Base-by-base conservation (phyloP, 1,140 invertebrate genomes). In the Rhopalosiphum padi region DNA sequence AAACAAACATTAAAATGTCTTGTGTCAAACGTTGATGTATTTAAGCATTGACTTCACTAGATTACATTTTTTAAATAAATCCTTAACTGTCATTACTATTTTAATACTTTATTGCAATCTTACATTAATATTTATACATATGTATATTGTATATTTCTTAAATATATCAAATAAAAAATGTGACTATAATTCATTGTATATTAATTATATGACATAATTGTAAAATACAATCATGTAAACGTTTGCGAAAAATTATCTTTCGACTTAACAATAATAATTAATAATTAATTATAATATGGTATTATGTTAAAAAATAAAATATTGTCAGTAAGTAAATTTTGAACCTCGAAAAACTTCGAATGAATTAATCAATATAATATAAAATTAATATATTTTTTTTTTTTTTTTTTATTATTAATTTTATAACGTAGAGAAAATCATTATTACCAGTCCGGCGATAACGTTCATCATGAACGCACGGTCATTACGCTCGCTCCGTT, bases 1-100 rank as follows among this genome's bases (percentile, higher is more conserved):
- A 90, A 68, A 90, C 48, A 89, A 90, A 90, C 35, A 55, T 53
- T 35, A 23, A 23, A 48, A 46, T 88, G 46, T 88, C 86, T 35
- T 30, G 0, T 87, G 22, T 48, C 15, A 30, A 43, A 51, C 35
- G n/a, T 86, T 30, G 23, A 86, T n/a, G 85, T 46, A 82, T 82
- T 35, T 82, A 83, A 41, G 37, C 30, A 18, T 86, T 86, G 85
- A 46, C 85, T 43, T 86, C 23, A 15, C 1, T 1, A 86, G 11
- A 86, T 46, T 30, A 41, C 77, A 37, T 83, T 83, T 83, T 37
- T 37, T n/a, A 77, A 77, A 77, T n/a, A 77, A 77, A n/a, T 77
- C 30, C 22, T n/a, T 18, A n/a, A n/a, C 3, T 68, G 60, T n/a
- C 30, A n/a, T 0, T 35, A n/a, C n/a, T 77, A 60, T 83, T 83